phyloP scores from a whole-genome alignment of 2,113 vertebrate species.

The Calyptommatus sinebrachiatus region DNA sequence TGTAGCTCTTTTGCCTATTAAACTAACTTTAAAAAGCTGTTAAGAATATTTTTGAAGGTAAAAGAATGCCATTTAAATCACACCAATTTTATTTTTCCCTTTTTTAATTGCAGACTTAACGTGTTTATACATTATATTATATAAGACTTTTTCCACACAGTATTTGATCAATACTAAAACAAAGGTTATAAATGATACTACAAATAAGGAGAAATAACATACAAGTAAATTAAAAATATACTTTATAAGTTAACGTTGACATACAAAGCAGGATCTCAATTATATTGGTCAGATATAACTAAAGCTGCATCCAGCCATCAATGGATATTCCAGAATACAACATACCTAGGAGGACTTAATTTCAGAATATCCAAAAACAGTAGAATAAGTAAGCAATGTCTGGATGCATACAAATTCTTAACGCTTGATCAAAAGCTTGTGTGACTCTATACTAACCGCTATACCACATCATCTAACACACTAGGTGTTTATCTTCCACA shows the following conservation, averaged over 20 bases:
- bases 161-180: conserved; percentile 55
- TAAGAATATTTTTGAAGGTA: conserved; percentile 38
- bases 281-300: no score
- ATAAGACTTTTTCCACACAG: conserved; percentile 36
- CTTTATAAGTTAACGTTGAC: conserved; percentile 56
- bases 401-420: no score
- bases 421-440: neutral
- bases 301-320: no score
- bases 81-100: conserved; percentile 13
- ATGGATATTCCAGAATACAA: no score
- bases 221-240: conserved; percentile 32
- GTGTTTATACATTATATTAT: conserved; percentile 28
- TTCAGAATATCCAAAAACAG: no score
- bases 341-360: no score
- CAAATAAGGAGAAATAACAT: no score
- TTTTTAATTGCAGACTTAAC: conserved; percentile 12
- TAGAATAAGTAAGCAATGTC: no score
- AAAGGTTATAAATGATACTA: conserved; percentile 39
- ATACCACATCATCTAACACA: no score
- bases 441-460: no score
- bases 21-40: conserved; percentile 40
- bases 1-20: conserved; percentile 44
- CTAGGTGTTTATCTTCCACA: no score
- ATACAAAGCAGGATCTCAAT: conserved; percentile 45
- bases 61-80: conserved; percentile 9